A percentile compares a stretch with the other conserved stretches of the same genome.
These are phyloP conservation scores for Pterophyllum scalare DNA, from an alignment of 2,113 vertebrate species.

Conservation along the genomic window DNA sequence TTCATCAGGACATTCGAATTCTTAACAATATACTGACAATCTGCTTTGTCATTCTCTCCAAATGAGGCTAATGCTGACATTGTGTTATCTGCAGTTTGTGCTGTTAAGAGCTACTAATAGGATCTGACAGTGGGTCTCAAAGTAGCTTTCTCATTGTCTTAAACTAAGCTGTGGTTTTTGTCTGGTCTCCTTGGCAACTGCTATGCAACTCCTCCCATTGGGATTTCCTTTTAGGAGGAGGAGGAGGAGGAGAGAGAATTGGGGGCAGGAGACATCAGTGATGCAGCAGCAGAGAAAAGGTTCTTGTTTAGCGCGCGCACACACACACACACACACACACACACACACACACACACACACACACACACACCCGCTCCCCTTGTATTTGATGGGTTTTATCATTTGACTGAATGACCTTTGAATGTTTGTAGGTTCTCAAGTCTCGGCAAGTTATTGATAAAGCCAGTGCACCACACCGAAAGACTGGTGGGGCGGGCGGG, in stretches of 20 bases:
- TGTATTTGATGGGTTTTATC: not conserved
- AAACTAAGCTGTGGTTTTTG: conserved; percentile 40
- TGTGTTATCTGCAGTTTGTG: conserved; percentile 16
- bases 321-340: too few relatives aligned
- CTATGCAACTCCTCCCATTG: conserved; percentile 40
- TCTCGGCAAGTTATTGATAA: not conserved
- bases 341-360: not conserved
- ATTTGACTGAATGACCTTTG: not conserved
- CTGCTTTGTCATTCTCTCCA: not conserved
- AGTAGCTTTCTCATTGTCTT: conserved; percentile 33
- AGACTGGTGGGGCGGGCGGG: too few relatives aligned
- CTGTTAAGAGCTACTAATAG: conserved; percentile 4
- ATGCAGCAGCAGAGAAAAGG: conserved; percentile 4
- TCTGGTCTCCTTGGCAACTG: conserved; percentile 57
- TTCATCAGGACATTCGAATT: not conserved
- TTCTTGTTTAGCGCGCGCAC: not conserved
- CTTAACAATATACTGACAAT: not conserved
- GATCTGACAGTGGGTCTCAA: conserved; percentile 37
- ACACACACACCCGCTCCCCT: too few relatives aligned
- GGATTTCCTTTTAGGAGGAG: conserved; percentile 31
- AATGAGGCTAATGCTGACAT: not conserved
- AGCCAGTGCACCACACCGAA: not conserved
- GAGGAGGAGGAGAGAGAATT: conserved; percentile 22
- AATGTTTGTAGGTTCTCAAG: not conserved
- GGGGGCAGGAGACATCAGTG: conserved; percentile 13